Percentiles rank a stretch among this genome's conserved stretches.
These are phyloP conservation scores for Lepetodrilus schrolli DNA, from an alignment of 2,888 invertebrate species.

Conservation along the genomic window DNA sequence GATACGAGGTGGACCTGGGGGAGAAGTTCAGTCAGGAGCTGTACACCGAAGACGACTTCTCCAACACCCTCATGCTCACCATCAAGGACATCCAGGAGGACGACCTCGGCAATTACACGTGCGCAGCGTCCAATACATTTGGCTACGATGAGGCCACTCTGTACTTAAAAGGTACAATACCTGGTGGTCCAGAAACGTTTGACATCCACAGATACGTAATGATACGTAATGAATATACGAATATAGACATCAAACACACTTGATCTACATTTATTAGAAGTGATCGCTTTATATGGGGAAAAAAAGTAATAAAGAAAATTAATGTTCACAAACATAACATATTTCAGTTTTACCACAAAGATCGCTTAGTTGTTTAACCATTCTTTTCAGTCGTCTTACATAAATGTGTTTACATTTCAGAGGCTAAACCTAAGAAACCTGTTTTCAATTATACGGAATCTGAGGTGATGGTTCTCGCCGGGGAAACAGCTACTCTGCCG, in stretches of 20 bases:
- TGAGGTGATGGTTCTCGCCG: neutral
- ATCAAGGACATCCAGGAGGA: neutral
- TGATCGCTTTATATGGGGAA: too few relatives aligned
- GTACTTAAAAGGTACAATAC: neutral
- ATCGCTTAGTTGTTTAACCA: too few relatives aligned
- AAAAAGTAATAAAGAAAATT: too few relatives aligned
- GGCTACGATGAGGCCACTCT: neutral
- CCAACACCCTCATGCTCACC: neutral
- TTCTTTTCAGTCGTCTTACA: neutral
- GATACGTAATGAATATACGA: too few relatives aligned
- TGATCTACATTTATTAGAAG: too few relatives aligned
- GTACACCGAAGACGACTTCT: neutral
- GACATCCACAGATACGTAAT: too few relatives aligned
- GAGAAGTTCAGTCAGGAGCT: neutral
- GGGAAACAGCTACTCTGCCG: neutral
- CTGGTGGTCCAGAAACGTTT: neutral
- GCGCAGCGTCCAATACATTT: conserved; percentile 2
- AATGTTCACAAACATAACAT: too few relatives aligned
- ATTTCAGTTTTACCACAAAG: too few relatives aligned
- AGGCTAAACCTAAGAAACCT: neutral
- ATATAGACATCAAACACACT: too few relatives aligned
- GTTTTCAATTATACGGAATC: neutral
- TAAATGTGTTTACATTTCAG: neutral
- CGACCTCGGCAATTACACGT: conserved; percentile 7
- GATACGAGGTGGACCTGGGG: conserved; percentile 32